Conservation (phyloP, 1,140 invertebrate species). For the Schlechtendalia chinensis region DNA sequence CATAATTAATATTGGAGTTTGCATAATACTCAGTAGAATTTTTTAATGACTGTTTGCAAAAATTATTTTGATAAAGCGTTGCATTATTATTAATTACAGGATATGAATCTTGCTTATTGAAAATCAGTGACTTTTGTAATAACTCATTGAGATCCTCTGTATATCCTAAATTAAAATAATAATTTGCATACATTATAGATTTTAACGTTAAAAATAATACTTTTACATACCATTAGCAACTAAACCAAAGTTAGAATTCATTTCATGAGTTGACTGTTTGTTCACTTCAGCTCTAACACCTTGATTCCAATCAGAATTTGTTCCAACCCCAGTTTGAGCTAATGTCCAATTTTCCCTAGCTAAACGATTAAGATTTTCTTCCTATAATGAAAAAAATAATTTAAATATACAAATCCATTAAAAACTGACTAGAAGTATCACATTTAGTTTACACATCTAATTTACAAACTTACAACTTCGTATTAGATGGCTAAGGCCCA, state of each 20-base stretch:
- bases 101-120: constrained; percentile 34
- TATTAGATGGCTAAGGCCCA: too few relatives aligned
- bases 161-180: constrained; percentile 31
- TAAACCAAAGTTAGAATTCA: constrained; percentile 29
- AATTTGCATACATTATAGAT: too few relatives aligned
- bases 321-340: not conserved
- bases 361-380: constrained; percentile 17
- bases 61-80: constrained; percentile 29
- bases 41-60: constrained; percentile 8
- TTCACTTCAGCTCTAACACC: constrained; percentile 15
- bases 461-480: too few relatives aligned
- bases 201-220: too few relatives aligned
- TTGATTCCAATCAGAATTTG: constrained; percentile 19
- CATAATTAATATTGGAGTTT: constrained; percentile 1
- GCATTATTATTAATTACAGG: constrained; percentile 12
- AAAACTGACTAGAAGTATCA: too few relatives aligned
- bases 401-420: too few relatives aligned
- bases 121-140: constrained; percentile 39
- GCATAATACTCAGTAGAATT: not conserved
- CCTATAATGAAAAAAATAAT: not conserved
- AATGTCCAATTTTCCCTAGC: constrained; percentile 28
- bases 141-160: constrained; percentile 25
- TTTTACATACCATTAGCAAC: constrained; percentile 38
- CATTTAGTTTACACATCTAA: too few relatives aligned
- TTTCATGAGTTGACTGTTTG: not conserved